phyloP scores from a whole-genome alignment of 2,797 vertebrate species.

The Australoheros facetus region DNA sequence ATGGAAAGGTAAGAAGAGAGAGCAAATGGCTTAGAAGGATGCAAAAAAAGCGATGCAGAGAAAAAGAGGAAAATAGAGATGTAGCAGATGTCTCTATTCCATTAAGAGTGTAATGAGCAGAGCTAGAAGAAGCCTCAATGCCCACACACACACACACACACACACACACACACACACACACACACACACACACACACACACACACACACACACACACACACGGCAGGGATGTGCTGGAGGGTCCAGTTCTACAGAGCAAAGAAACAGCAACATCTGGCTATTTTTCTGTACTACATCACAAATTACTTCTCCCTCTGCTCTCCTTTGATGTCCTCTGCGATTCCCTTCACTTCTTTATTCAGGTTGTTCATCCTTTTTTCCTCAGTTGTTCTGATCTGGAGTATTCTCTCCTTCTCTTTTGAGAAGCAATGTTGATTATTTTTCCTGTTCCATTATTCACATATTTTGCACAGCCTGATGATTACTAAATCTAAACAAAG shows the following conservation, averaged over 20 bases:
- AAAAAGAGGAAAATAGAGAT: slow-evolving; percentile 1
- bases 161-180: too few species aligned
- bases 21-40: background rate
- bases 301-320: slow-evolving; percentile 1
- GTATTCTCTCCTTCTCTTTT: background rate
- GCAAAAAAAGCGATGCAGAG: background rate
- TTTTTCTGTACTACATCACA: slow-evolving; percentile 21
- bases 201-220: background rate
- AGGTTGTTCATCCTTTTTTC: background rate
- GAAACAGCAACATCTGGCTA: slow-evolving; percentile 46
- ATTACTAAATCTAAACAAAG: background rate
- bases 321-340: background rate
- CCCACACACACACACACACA: background rate
- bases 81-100: slow-evolving; percentile 65
- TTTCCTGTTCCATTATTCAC: background rate
- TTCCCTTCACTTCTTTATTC: background rate
- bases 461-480: too few species aligned
- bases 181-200: too few species aligned
- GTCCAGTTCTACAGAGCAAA: slow-evolving; percentile 37
- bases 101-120: slow-evolving; percentile 66
- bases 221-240: slow-evolving; percentile 36
- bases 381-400: background rate
- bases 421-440: background rate
- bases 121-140: slow-evolving; percentile 4
- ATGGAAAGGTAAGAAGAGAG: background rate